These are phyloP conservation scores for Hypanus sabinus DNA, from an alignment of 2,113 vertebrate genomes.

Conservation along the genomic window DNA sequence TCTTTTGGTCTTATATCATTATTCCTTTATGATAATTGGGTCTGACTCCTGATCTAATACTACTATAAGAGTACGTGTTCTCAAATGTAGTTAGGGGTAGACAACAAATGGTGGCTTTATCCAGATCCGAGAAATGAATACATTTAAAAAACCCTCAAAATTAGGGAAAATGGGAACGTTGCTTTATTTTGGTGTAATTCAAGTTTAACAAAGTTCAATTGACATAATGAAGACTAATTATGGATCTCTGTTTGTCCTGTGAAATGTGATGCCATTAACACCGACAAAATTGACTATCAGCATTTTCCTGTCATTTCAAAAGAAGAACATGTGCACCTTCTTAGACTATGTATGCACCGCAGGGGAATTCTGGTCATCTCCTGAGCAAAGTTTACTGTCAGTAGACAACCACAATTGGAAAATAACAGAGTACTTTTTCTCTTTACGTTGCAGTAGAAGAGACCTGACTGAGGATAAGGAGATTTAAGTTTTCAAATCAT, in stretches of 20 bases:
- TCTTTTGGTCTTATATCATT: no score
- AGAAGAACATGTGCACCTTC: neutral
- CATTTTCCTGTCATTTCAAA: neutral
- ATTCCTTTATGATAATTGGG: no score
- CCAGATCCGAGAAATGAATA: no score
- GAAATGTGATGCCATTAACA: neutral
- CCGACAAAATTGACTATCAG: neutral
- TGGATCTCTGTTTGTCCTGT: neutral
- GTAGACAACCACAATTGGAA: neutral
- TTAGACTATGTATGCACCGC: neutral
- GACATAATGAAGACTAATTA: neutral
- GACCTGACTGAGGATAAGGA: neutral
- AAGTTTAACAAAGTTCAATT: neutral
- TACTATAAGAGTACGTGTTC: no score
- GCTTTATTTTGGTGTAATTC: neutral
- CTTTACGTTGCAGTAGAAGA: neutral
- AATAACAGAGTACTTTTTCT: neutral
- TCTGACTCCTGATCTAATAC: no score
- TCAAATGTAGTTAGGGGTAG: no score
- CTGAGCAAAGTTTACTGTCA: neutral
- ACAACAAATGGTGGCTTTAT: no score
- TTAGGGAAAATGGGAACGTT: neutral
- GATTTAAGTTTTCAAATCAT: neutral
- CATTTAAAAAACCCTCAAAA: neutral
- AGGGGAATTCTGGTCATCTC: neutral